These are phyloP conservation scores for Alcedo quadribrachys DNA, from an alignment of 2,797 vertebrate genomes.

Conservation along the genomic window DNA sequence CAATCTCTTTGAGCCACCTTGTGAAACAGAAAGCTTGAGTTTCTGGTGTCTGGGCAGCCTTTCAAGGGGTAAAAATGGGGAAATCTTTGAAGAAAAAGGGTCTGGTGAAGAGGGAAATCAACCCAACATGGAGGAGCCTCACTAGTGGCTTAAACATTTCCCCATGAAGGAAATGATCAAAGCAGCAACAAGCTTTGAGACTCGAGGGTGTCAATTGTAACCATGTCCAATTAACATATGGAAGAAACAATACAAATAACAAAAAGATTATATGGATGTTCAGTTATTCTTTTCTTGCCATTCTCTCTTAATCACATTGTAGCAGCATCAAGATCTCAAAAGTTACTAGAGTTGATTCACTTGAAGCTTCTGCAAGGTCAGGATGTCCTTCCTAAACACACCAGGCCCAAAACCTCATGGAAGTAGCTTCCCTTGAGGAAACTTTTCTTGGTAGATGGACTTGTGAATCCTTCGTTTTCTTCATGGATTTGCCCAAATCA, in stretches of 20 bases:
- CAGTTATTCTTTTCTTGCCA: background rate
- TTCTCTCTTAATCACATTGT: background rate
- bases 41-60: background rate
- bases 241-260: background rate
- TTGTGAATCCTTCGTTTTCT: background rate
- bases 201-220: background rate
- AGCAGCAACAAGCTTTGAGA: slow-evolving; percentile 32
- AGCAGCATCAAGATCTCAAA: background rate
- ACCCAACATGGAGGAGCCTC: background rate
- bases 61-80: background rate
- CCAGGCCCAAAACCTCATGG: background rate
- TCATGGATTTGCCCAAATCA: slow-evolving; percentile 21
- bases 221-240: background rate
- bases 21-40: background rate
- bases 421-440: background rate
- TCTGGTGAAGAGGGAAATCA: background rate
- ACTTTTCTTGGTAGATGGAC: background rate
- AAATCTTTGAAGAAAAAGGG: background rate
- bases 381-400: background rate
- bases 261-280: background rate
- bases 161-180: background rate
- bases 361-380: background rate
- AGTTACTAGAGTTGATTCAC: background rate
- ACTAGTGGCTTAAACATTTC: background rate
- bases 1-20: rapidly evolving